Base-by-base conservation (phyloP, 2,888 invertebrate species). In the Tetropium fuscum region DNA sequence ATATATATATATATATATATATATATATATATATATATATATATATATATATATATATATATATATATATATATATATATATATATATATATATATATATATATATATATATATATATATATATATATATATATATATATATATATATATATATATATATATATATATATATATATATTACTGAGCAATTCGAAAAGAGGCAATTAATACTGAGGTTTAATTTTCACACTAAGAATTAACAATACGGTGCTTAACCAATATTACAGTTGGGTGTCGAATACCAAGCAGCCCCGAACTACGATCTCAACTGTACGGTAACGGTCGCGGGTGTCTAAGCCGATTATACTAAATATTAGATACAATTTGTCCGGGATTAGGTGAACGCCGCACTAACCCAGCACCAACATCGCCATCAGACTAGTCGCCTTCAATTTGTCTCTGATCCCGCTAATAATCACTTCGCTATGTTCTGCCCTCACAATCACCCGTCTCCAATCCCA, bases 301-400 rank as follows among this genome's bases (percentile, higher is more conserved):
- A 51, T 45, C 55, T 36, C 48, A 30, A 57, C 57, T 53, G 55
- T 55, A 48, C 53, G 49, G 60, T 55, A 60, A 61, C 63, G 63
- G 64, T 51, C 57, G 58, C 58, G 63, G 69, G 66, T 62, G 47
- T 63, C 69, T 78, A 78, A 79, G 78, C 78, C 77, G 79, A 78
- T 79, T 79, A 78, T 75, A 76, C 76, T 77, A 78, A 79, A 79
- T 79, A 79, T 79, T 78, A 79, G 78, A 79, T 78, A 78, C 79
- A 79, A 79, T 79, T 79, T 79, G 79, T 78, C 73, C 73, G 63
- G 78, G 79, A 78, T 78, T 79, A 78, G 74, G 72, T 63, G 66
- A 63, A 63, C 61, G 66, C 64, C 58, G 66, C 66, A 68, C 64
- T 65, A 59, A 63, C 67, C 55, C 55, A 16, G 27, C 44, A 34